Evolutionary conservation across 1,140 invertebrate genomes (phyloP).

Genomic region (Dryas iulia): DNA sequence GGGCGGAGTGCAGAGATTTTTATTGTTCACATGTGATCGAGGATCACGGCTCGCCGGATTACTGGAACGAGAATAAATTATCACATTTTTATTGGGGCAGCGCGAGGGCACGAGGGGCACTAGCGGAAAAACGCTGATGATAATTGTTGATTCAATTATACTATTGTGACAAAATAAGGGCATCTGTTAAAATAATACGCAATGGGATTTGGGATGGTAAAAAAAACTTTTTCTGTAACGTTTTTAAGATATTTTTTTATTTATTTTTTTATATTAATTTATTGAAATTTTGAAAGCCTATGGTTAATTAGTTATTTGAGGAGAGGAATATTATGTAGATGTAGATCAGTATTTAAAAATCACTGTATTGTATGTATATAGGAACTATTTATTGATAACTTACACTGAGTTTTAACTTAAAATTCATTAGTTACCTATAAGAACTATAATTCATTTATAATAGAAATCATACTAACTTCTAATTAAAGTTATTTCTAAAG

Average conservation of each 20-base stretch:
- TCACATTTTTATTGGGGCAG: slow-evolving; percentile 56
- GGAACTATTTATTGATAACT: too few species aligned
- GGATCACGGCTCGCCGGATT: slow-evolving; percentile 59
- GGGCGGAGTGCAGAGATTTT: slow-evolving; percentile 61
- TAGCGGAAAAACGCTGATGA: slow-evolving; percentile 25
- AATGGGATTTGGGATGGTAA: slow-evolving; percentile 4
- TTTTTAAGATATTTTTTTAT: neutral
- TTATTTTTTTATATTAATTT: neutral
- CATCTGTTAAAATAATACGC: slow-evolving; percentile 31
- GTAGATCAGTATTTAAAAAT: too few species aligned
- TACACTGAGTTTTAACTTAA: too few species aligned
- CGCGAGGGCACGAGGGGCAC: slow-evolving; percentile 18
- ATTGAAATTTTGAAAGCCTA: too few species aligned
- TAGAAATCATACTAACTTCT: neutral
- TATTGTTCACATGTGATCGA: slow-evolving; percentile 64
- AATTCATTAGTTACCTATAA: too few species aligned
- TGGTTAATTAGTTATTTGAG: too few species aligned
- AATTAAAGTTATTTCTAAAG: neutral
- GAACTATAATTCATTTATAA: neutral
- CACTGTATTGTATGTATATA: too few species aligned
- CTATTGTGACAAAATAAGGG: slow-evolving; percentile 24
- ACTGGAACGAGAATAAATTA: slow-evolving; percentile 65
- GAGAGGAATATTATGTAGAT: too few species aligned
- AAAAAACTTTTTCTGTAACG: neutral
- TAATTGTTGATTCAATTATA: slow-evolving; percentile 36